Percentiles rank a stretch among this genome's conserved stretches.
Conservation (phyloP, 2,797 vertebrate genomes). For the Myoxocephalus aenaeus region DNA sequence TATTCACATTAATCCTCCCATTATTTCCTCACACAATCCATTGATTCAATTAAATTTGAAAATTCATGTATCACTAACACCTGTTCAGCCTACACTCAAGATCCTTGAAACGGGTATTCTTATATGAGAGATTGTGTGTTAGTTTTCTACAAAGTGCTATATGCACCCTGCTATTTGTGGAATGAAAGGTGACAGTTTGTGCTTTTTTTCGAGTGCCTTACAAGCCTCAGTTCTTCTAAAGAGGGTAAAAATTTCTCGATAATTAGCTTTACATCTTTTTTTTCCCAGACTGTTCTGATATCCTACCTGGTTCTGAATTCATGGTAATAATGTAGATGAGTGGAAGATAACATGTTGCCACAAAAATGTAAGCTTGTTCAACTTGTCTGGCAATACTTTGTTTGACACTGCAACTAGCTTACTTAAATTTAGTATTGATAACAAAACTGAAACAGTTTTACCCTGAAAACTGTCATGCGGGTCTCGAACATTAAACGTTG, state of each 20-base stretch:
- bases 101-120: background rate
- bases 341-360: background rate
- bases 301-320: slow-evolving; percentile 17
- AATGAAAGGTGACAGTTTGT: slow-evolving; percentile 15
- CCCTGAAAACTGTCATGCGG: background rate
- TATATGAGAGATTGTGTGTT: background rate
- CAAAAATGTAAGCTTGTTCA: background rate
- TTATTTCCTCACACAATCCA: slow-evolving; percentile 44
- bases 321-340: slow-evolving; percentile 5
- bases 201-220: slow-evolving; percentile 21
- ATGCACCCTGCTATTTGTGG: slow-evolving; percentile 17
- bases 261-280: slow-evolving; percentile 20
- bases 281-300: slow-evolving; percentile 6
- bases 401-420: background rate
- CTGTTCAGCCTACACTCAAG: slow-evolving; percentile 1
- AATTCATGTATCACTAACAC: slow-evolving; percentile 1
- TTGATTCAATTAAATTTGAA: slow-evolving; percentile 5
- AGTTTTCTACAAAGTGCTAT: slow-evolving; percentile 12
- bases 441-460: background rate
- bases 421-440: slow-evolving; percentile 8
- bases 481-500: slow-evolving; percentile 10
- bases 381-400: background rate
- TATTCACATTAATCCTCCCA: slow-evolving; percentile 34
- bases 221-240: slow-evolving; percentile 15
- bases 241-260: slow-evolving; percentile 24